Conservation (phyloP, 2,797 vertebrate species). For the Acipenser transmontanus region DNA sequence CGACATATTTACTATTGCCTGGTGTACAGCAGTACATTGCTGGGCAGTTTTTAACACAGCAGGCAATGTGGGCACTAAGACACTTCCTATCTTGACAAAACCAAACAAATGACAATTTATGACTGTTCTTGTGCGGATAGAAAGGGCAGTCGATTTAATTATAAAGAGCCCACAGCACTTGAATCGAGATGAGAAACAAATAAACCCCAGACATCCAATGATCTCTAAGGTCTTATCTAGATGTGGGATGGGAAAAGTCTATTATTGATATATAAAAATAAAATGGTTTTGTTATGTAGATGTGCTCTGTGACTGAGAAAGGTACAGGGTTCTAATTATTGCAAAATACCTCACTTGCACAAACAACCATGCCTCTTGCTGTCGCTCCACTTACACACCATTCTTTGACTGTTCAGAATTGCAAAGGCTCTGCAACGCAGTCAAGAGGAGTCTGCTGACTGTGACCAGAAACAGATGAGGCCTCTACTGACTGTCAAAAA, state of each 20-base stretch:
- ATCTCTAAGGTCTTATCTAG: not conserved
- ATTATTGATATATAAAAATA: not conserved
- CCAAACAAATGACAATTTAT: constrained; percentile 20
- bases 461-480: too few species aligned
- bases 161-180: constrained; percentile 15
- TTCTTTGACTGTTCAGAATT: too few species aligned
- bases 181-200: constrained; percentile 16
- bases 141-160: constrained; percentile 17
- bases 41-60: too few species aligned
- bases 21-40: too few species aligned
- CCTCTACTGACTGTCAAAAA: too few species aligned
- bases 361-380: not conserved
- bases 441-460: too few species aligned
- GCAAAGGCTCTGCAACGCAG: too few species aligned
- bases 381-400: not conserved
- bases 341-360: not conserved
- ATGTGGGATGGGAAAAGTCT: constrained; percentile 2
- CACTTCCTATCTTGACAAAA: constrained; percentile 9
- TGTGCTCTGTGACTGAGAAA: not conserved
- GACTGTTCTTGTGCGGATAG: constrained; percentile 14
- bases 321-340: not conserved
- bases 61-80: too few species aligned
- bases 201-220: constrained; percentile 21
- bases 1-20: too few species aligned
- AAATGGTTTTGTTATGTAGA: not conserved